Conservation (phyloP, 64 coral and sea anemone genomes). For the Dendronephthya gigantea region DNA sequence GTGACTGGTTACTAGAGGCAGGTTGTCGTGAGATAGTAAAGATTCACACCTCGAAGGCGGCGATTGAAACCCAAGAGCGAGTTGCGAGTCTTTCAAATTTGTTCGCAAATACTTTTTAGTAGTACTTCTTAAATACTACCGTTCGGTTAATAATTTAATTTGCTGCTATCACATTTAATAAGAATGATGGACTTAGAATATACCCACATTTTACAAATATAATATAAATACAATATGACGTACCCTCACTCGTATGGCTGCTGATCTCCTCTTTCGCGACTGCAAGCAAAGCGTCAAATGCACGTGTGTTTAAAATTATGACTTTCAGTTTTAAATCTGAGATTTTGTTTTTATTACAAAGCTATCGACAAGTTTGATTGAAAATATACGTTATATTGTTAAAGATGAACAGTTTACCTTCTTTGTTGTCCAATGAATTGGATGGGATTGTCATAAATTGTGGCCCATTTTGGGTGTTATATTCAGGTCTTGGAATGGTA, state of each 20-base stretch:
- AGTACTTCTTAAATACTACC: neutral
- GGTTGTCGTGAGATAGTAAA: neutral
- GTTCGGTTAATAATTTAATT: no score
- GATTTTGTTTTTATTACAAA: neutral
- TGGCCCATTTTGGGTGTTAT: neutral
- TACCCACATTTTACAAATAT: neutral
- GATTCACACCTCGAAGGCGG: neutral
- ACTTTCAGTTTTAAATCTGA: neutral
- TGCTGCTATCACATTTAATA: no score
- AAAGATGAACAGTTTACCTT: neutral
- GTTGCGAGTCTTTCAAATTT: neutral
- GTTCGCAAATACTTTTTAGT: neutral
- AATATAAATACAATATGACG: neutral
- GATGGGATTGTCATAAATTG: neutral
- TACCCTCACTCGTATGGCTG: neutral
- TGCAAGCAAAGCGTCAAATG: neutral
- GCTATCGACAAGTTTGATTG: neutral
- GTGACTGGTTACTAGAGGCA: neutral
- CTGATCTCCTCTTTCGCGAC: conserved; percentile 9
- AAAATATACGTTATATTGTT: neutral
- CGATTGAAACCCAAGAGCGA: no score
- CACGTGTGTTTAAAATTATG: neutral
- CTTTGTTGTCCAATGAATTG: neutral
- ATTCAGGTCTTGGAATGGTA: neutral
- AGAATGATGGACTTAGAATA: no score